phyloP scores from a whole-genome alignment of 1,140 invertebrate genomes.

The Rhyacophila brunnea region DNA sequence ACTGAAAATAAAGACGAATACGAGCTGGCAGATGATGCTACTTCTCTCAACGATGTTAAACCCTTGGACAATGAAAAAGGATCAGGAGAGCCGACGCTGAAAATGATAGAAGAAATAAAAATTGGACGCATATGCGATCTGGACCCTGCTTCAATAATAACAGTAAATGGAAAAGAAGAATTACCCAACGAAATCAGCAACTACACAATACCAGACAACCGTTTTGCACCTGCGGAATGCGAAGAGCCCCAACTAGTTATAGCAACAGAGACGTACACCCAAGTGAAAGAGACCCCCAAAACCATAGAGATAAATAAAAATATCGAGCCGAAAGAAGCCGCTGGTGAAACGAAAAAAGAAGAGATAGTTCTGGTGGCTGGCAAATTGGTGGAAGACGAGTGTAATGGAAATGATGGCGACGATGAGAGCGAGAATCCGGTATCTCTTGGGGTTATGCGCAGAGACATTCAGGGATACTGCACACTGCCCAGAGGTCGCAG shows the following conservation, averaged over 20 bases:
- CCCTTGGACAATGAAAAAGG: slow-evolving; percentile 27
- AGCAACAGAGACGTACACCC: slow-evolving; percentile 25
- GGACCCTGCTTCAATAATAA: slow-evolving; percentile 51
- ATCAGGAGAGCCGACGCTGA: slow-evolving; percentile 9
- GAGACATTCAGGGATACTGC: slow-evolving; percentile 45
- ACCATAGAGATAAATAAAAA: slow-evolving; percentile 34
- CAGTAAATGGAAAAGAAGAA: slow-evolving; percentile 68
- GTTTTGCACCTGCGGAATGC: slow-evolving; percentile 24
- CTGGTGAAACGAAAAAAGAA: slow-evolving; percentile 5
- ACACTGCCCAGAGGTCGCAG: slow-evolving; percentile 42
- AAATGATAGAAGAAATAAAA: slow-evolving; percentile 36
- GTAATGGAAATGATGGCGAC: slow-evolving; percentile 33
- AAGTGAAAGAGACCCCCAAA: slow-evolving; percentile 18
- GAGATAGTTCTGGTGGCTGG: neutral
- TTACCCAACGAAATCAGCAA: slow-evolving; percentile 52
- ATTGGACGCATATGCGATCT: slow-evolving; percentile 45
- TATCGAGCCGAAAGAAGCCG: slow-evolving; percentile 1
- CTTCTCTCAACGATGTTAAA: slow-evolving; percentile 47
- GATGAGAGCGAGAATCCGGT: slow-evolving; percentile 34
- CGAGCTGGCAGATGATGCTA: slow-evolving; percentile 60
- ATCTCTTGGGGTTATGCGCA: slow-evolving; percentile 23
- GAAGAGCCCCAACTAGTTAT: slow-evolving; percentile 27
- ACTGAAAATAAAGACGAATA: slow-evolving; percentile 49
- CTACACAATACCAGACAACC: slow-evolving; percentile 35
- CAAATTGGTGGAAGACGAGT: slow-evolving; percentile 20